Base-by-base conservation (phyloP, 2,888 invertebrate species). In the Dascillus cervinus region DNA sequence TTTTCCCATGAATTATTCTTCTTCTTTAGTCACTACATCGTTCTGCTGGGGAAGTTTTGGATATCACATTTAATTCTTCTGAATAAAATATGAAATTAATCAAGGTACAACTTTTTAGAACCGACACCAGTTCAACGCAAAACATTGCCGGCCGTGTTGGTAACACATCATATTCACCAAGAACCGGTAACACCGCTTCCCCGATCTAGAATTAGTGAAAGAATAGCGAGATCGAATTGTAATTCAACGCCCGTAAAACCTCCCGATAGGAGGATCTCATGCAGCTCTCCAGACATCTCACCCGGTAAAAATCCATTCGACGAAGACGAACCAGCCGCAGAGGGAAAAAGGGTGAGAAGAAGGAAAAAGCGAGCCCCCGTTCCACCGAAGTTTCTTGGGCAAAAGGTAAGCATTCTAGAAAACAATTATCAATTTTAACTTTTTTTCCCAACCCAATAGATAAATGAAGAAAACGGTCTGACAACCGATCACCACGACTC, bases 341-440 rank as follows among this genome's bases (percentile, higher is more conserved):
- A 22, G 26, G 25, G 21, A n/a, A 27, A 25, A 22, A 27, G 27
- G 1, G 20, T 37, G 9, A 22, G 29, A 12, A 39, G 41, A 17
- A 43, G 41, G 20, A 52, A 52, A 26, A 41, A 43, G 22, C 33
- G 41, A 27, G 50, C 52, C 3, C 52, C 52, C 6, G 32, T 46
- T 14, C 51, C 51, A 3, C 50, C 52, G n/a, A 43, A 37, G n/a
- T n/a, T n/a, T n/a, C n/a, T n/a, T n/a, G n/a, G n/a, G n/a, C n/a
- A n/a, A n/a, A 23, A 9, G 9, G 11, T 6, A 11, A n/a, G 35
- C 26, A 38, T 29, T 32, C 30, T 24, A 32, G 15, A 12, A 11
- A 21, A 13, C 26, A 23, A 9, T 19, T 8, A 11, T 23, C 8
- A 11, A 20, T 10, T 13, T n/a, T n/a, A n/a, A n/a, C n/a, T n/a